A percentile compares a stretch with the other conserved stretches of the same genome.
phyloP scores from a whole-genome alignment of 2,113 vertebrate genomes.

The Trichomycterus rosablanca region DNA sequence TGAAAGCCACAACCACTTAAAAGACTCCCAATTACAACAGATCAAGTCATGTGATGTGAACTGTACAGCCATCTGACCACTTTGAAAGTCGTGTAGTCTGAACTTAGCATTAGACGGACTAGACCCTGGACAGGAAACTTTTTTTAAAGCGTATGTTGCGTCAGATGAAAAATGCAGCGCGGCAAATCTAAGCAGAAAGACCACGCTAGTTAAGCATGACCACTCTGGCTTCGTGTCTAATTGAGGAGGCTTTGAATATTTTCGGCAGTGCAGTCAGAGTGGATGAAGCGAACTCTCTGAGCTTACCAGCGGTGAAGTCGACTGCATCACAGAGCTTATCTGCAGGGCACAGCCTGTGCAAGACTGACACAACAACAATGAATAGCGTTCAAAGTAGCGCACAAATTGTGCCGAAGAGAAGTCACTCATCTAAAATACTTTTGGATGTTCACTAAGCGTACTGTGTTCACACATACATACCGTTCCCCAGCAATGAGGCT shows the following conservation, averaged over 20 bases:
- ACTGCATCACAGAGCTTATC: constrained; percentile 37
- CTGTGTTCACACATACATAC: constrained; percentile 1
- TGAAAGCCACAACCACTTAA: no score
- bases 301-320: constrained; percentile 36
- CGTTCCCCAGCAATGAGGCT: constrained; percentile 8
- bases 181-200: background rate
- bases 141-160: background rate
- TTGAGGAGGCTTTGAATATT: constrained; percentile 36
- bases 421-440: constrained; percentile 21
- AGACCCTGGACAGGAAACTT: no score
- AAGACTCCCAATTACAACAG: no score
- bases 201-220: background rate
- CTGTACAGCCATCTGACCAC: no score
- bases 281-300: constrained; percentile 30
- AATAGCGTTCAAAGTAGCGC: constrained; percentile 30
- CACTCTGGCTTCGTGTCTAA: constrained; percentile 33
- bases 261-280: constrained; percentile 24
- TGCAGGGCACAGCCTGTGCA: constrained; percentile 37
- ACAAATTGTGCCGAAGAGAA: constrained; percentile 24
- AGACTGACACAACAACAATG: constrained; percentile 37
- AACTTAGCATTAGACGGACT: no score
- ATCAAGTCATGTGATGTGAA: no score
- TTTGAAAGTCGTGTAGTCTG: no score
- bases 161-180: background rate
- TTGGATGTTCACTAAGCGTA: constrained; percentile 21